Base-by-base conservation (phyloP, 2,888 invertebrate genomes). In the Hyles lineata region DNA sequence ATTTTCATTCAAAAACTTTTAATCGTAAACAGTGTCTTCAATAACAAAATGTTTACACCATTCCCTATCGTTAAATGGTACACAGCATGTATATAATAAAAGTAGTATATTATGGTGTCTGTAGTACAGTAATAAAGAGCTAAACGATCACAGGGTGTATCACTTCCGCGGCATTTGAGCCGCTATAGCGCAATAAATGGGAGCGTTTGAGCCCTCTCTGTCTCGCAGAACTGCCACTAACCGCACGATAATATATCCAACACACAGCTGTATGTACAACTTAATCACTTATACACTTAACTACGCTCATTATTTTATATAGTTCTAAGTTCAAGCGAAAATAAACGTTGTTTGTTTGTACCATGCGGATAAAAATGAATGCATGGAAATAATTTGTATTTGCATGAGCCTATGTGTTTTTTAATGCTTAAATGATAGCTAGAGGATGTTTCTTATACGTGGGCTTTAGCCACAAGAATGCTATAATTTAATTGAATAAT, bases 151-250 rank as follows among this genome's bases (percentile, higher is more conserved):
- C 83, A 75, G 84, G 82, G 80, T 82, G 85, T 89, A 90, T 90
- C 89, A 90, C 85, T 90, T 91, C 89, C 90, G 87, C 82, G 82
- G 85, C 90, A 88, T 91, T 91, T 90, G 88, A 89, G 87, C 85
- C 85, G 84, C 80, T 88, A 89, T 88, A 76, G 87, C 85, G 78
- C 83, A 83, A 84, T 90, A 89, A 90, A 90, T 78, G 87, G 74
- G 79, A 82, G 83, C 81, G 77, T 78, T 80, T 73, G 73, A 78
- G 74, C 76, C 83, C 76, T 76, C 76, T 78, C 78, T 76, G 76
- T 78, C 81, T 80, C 80, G 77, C 78, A 79, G 77, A 78, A 82
- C 79, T 79, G 79, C 82, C 80, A 82, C 82, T 84, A 82, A 81
- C 81, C 71, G 62, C 58, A 55, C 32, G 58, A 71, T 71, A 71